Conservation (phyloP, 1,140 invertebrate species). For the Euura saliciscinereae region DNA sequence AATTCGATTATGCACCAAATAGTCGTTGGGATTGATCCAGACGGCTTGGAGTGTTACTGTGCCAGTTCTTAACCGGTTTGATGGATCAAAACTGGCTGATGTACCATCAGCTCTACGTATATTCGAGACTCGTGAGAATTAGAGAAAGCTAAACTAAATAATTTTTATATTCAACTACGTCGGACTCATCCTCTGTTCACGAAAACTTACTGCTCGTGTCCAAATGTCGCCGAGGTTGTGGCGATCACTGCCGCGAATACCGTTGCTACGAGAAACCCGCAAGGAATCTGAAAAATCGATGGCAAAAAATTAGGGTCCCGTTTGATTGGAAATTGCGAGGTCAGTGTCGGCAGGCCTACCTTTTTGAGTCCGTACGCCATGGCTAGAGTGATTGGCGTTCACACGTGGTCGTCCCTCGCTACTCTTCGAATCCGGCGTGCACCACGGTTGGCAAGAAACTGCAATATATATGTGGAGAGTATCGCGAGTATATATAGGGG, state of each 20-base stretch:
- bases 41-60: no score
- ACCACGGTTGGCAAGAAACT: conserved; percentile 32
- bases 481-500: conserved; percentile 38
- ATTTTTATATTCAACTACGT: no score
- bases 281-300: conserved; percentile 34
- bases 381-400: neutral
- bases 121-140: neutral
- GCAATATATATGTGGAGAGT: conserved; percentile 38
- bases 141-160: no score
- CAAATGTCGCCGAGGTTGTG: conserved; percentile 48
- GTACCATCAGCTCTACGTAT: neutral
- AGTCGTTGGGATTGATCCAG: no score
- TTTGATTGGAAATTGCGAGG: no score
- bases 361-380: neutral
- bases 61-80: no score
- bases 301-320: neutral
- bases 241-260: conserved; percentile 35
- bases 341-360: neutral
- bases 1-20: neutral
- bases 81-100: no score
- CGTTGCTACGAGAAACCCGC: conserved; percentile 34
- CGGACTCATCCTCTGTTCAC: no score
- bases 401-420: conserved; percentile 1
- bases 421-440: conserved; percentile 24
- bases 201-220: conserved; percentile 54